Percentiles rank a stretch among this genome's conserved stretches.
Evolutionary conservation across 2,797 vertebrate species (phyloP).

Genomic region (Microctenopoma steveboyesi): DNA sequence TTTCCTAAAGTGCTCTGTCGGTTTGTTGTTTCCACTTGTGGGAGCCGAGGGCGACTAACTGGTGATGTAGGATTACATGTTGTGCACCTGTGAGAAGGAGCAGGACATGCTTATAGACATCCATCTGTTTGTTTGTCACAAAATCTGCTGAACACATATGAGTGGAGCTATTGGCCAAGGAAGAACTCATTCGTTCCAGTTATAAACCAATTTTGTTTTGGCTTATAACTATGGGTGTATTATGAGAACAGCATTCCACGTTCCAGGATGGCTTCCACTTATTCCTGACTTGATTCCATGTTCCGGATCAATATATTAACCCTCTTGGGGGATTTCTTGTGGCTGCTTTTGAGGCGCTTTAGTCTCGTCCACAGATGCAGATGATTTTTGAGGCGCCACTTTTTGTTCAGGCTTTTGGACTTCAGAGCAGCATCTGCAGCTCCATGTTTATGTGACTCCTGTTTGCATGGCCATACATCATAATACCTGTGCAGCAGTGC

Average conservation of each 20-base stretch:
- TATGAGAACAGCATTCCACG: not conserved
- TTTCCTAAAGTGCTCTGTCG: not conserved
- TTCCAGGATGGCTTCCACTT: slow-evolving; percentile 13
- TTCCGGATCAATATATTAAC: too few relatives aligned
- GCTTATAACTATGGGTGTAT: slow-evolving; percentile 4
- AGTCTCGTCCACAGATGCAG: too few relatives aligned
- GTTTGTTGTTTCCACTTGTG: not conserved
- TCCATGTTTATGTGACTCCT: slow-evolving; percentile 4
- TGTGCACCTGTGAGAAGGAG: not conserved
- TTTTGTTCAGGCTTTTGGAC: not conserved
- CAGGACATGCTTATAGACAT: not conserved
- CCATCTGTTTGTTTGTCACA: not conserved
- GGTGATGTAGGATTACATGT: not conserved
- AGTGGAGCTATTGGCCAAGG: not conserved
- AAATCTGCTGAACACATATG: slow-evolving; percentile 12
- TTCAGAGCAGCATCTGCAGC: not conserved
- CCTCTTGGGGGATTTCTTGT: too few relatives aligned
- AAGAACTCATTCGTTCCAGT: slow-evolving; percentile 6
- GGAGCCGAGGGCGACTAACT: not conserved
- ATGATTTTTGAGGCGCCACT: too few relatives aligned
- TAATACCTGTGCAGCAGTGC: too few relatives aligned
- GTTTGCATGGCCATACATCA: not conserved
- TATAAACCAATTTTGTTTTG: slow-evolving; percentile 17
- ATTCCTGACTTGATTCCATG: slow-evolving; percentile 11
- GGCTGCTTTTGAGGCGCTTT: too few relatives aligned